Conservation (phyloP, 2,113 vertebrate species). For the Circaetus cinerascens region DNA sequence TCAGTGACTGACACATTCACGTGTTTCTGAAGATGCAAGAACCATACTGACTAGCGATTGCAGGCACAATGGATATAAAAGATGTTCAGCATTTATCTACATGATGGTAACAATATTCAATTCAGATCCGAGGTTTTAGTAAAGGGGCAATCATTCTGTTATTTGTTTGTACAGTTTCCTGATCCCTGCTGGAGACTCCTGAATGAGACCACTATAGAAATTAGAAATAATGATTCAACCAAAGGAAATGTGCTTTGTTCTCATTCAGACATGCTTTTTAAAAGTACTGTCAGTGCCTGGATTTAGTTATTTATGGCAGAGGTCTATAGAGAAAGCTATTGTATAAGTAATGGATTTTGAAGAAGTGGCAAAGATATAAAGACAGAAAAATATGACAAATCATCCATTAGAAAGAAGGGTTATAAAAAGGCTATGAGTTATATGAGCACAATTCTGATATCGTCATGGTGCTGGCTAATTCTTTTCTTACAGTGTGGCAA, state of each 20-base stretch:
- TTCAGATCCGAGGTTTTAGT: neutral
- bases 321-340: neutral
- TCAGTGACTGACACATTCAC: neutral
- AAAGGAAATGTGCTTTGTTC: neutral
- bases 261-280: neutral
- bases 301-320: neutral
- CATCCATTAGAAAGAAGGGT: neutral
- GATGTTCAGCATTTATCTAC: neutral
- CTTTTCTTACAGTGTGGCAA: neutral
- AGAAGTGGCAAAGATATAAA: neutral
- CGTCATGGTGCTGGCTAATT: neutral
- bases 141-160: neutral
- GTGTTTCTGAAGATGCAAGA: neutral
- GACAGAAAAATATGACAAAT: neutral
- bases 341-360: neutral
- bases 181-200: neutral
- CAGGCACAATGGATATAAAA: neutral
- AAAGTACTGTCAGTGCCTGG: neutral
- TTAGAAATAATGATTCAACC: neutral
- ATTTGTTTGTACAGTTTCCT: neutral
- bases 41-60: neutral
- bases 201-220: neutral
- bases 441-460: neutral
- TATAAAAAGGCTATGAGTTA: neutral
- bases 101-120: neutral